These are phyloP conservation scores for Idaea biselata DNA, from an alignment of 2,888 invertebrate species.

Conservation along the genomic window DNA sequence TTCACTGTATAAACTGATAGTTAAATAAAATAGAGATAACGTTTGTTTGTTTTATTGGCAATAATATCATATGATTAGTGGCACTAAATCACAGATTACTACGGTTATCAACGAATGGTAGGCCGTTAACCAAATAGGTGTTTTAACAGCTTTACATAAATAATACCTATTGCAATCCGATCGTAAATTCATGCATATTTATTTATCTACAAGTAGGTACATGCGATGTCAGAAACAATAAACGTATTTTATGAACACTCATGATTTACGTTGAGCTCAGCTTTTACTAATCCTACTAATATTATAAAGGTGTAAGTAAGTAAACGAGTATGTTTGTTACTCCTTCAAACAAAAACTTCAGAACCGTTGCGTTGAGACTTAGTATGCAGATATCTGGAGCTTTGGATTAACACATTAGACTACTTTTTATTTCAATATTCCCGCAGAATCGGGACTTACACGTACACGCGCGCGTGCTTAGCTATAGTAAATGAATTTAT, in stretches of 20 bases:
- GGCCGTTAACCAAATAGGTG: slow-evolving; percentile 35
- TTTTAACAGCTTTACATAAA: slow-evolving; percentile 45
- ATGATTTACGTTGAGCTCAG: no score
- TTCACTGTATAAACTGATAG: neutral
- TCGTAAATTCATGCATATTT: slow-evolving; percentile 41
- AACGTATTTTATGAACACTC: neutral
- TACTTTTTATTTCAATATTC: no score
- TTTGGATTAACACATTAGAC: no score
- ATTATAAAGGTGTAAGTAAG: no score
- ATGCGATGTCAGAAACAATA: slow-evolving; percentile 25
- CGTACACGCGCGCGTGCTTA: no score
- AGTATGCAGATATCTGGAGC: no score
- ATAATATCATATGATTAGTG: slow-evolving; percentile 2
- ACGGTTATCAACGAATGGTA: neutral
- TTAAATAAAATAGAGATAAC: neutral
- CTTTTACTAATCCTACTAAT: no score
- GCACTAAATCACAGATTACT: slow-evolving; percentile 3
- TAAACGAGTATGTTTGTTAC: no score
- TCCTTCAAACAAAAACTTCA: no score
- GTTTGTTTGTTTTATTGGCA: neutral
- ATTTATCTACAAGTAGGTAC: slow-evolving; percentile 14
- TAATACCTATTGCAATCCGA: slow-evolving; percentile 43
- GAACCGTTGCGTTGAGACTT: no score
- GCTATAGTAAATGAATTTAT: no score
- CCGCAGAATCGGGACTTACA: no score